Percentiles rank a stretch among this genome's conserved stretches.
These are phyloP conservation scores for Zelostemma sp. DNA, from an alignment of 1,140 invertebrate species.

Conservation along the genomic window DNA sequence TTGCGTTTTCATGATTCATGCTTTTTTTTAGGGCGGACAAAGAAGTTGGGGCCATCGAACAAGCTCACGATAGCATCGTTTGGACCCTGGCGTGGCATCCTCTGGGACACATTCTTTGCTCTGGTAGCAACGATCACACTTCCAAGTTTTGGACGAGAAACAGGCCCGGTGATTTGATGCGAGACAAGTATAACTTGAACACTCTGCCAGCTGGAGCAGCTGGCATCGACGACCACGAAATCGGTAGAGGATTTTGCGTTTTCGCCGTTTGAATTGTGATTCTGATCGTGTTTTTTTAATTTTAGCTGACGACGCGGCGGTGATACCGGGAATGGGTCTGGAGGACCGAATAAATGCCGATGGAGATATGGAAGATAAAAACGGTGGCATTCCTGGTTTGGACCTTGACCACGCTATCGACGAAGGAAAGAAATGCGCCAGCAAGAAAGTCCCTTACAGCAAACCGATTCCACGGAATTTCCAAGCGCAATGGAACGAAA, in stretches of 20 bases:
- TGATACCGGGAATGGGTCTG: slow-evolving; percentile 95
- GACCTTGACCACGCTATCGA: slow-evolving; percentile 83
- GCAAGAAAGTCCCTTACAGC: slow-evolving; percentile 90
- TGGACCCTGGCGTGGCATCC: slow-evolving; percentile 99
- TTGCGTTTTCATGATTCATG: no score
- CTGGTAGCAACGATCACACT: slow-evolving; percentile 98
- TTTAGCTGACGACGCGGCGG: slow-evolving; percentile 78
- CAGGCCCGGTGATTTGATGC: slow-evolving; percentile 97
- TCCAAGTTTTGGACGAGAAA: slow-evolving; percentile 99
- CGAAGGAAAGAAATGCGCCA: slow-evolving; percentile 76
- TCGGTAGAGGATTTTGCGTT: slow-evolving; percentile 66
- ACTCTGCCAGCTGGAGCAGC: slow-evolving; percentile 84
- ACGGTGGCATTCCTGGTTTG: slow-evolving; percentile 82
- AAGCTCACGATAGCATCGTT: slow-evolving; percentile 98
- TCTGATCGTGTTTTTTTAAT: slow-evolving; percentile 16
- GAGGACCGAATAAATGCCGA: slow-evolving; percentile 86
- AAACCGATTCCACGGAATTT: slow-evolving; percentile 97
- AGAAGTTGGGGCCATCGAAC: slow-evolving; percentile 97
- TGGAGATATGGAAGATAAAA: slow-evolving; percentile 63
- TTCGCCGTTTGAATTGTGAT: slow-evolving; percentile 8
- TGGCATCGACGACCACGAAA: slow-evolving; percentile 80
- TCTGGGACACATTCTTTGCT: slow-evolving; percentile 97
- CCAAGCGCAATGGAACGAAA: slow-evolving; percentile 95
- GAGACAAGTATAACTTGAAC: slow-evolving; percentile 98
- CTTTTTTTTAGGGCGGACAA: slow-evolving; percentile 92